Base-by-base conservation (phyloP, 2,797 vertebrate genomes). In the Erpetoichthys calabaricus region DNA sequence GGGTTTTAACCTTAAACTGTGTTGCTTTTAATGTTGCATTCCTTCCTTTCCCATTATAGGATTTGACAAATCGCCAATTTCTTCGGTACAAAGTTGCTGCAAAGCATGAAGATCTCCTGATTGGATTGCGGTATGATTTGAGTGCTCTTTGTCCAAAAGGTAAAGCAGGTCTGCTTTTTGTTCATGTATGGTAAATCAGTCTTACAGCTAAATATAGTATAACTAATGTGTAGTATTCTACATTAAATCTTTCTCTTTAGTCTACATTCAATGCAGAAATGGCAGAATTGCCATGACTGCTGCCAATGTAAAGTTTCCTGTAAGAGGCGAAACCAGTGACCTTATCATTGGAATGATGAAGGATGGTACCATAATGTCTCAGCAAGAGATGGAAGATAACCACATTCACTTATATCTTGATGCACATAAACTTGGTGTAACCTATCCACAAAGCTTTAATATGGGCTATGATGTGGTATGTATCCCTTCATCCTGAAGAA, bases 81-180 rank as follows among this genome's bases (percentile, higher is more conserved):
- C 6, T 61, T 45, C 56, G 8, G 10, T 61, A 57, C 51, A 45
- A 45, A 41, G 42, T 61, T 5, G 49, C 53, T 50, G 56, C 51
- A 8, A 61, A 57, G 49, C 49, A n/a, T 4, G 25, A 57, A 56
- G 51, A 54, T 7, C 6, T 46, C 6, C 43, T 45, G 8, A 25
- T 42, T 6, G 53, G 44, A 9, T 45, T 57, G 45, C 50, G 46
- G 25, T 61, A 57, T 41, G 44, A 61, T 45, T 44, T 61, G 56
- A 57, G 60, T 47, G 60, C 50, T 42, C 44, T 47, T 6, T 61
- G 60, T 42, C 56, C 60, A 42, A n/a, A 56, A 9, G 60, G 60
- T 61, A 46, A 45, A 51, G 47, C 4, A 7, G 47, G 7, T 7
- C 7, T 49, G 47, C n/a, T 49, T 49, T n/a, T n/a, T 49, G 47